A percentile compares a stretch with the other conserved stretches of the same genome.
Evolutionary conservation across 2,888 invertebrate species (phyloP).

Genomic region (Phyllotreta cruciferae): DNA sequence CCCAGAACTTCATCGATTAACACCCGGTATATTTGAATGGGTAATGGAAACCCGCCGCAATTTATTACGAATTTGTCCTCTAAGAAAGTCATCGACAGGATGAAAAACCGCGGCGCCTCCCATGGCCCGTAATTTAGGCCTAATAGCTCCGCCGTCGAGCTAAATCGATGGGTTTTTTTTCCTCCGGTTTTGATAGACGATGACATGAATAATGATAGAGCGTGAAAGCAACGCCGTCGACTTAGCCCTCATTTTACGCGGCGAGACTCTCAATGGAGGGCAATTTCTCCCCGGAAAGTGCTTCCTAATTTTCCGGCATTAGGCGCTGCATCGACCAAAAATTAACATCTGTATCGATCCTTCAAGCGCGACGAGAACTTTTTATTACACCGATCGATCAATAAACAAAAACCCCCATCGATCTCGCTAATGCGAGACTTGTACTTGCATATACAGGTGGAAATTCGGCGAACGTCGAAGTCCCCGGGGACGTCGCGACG

Average conservation of each 20-base stretch:
- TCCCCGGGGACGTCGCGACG: no score
- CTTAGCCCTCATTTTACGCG: conserved; percentile 45
- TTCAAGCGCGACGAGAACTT: no score
- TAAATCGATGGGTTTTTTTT: conserved; percentile 52
- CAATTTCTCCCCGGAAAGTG: conserved; percentile 41
- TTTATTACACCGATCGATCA: no score
- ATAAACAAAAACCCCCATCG: no score
- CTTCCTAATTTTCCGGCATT: conserved; percentile 31
- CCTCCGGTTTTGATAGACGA: conserved; percentile 52
- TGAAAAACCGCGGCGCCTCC: conserved; percentile 43
- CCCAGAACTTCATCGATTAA: no score
- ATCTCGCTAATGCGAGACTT: no score
- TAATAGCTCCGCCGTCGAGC: conserved; percentile 48
- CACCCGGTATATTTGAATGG: no score
- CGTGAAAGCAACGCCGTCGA: conserved; percentile 40
- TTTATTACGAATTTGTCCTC: conserved; percentile 42
- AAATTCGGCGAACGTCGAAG: no score
- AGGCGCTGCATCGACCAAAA: conserved; percentile 4
- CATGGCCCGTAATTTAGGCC: conserved; percentile 41
- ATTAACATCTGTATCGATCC: no score
- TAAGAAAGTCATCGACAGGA: conserved; percentile 41
- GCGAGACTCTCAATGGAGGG: conserved; percentile 42
- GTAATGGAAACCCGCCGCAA: background rate
- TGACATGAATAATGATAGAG: conserved; percentile 55
- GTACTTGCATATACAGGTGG: no score